Base-by-base conservation (phyloP, 2,113 vertebrate species). In the Raja brachyura region DNA sequence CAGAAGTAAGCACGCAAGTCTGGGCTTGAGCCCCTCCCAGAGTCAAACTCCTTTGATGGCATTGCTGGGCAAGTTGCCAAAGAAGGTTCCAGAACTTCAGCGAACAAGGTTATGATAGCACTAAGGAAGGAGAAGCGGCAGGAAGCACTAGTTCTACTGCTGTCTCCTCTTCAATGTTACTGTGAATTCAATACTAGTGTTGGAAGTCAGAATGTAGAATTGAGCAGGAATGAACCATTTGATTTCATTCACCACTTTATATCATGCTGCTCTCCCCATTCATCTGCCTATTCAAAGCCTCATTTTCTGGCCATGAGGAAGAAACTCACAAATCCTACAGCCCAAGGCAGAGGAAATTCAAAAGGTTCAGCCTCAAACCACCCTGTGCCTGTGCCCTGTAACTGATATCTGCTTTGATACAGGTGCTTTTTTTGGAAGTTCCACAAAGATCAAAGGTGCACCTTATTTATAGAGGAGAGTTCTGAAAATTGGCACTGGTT, bases 101-200 rank as follows among this genome's bases (percentile, higher is more conserved):
- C n/a, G 68, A 92, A 92, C 33, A 73, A 70, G 39, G 33, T 92
- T 54, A 13, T 31, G 90, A 92, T 92, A 92, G 33, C 70, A 92
- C 1, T 10, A 14, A 92, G 25, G 90, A 92, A 92, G 68, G 90
- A 73, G 20, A 25, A 39, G 73, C 20, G 66, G 66, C 63, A 39
- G 88, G 66, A 90, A 48, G 66, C 68, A 92, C 39, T 73, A 48
- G 33, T 54, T 54, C 68, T 5, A 18, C 56, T 63, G 83, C 59
- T 31, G 20, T 28, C 73, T 54, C 33, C 39, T 73, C 20, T 48
- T 92, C 83, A 73, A 92, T 73, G 22, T 92, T 73, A 92, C 90
- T 92, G 90, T 92, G 90, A 92, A 92, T 92, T 92, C 90, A 73
- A 70, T 66, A 20, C 39, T 28, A 39, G 39, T 48, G 68, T 73